Conservation (phyloP, 2,888 invertebrate genomes). For the Meloe dianella region DNA sequence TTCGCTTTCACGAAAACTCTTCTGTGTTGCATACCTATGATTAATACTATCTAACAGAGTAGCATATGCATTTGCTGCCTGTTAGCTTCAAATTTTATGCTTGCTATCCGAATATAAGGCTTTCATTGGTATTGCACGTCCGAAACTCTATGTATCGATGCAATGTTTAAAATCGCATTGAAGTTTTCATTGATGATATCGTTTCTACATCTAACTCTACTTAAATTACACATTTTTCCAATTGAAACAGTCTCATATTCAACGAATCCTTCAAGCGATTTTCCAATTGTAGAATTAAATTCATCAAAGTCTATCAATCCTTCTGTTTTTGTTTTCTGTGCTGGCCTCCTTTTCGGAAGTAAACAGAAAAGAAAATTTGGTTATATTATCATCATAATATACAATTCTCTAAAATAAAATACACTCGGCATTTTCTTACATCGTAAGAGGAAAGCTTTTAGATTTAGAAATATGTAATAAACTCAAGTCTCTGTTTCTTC, state of each 20-base stretch:
- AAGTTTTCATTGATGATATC: not conserved
- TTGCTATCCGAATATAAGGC: not conserved
- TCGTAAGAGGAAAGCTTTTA: not conserved
- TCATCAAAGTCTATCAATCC: not conserved
- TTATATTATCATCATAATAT: not conserved
- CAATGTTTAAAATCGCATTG: not conserved
- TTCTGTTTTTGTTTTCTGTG: not conserved
- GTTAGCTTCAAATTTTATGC: too few species aligned
- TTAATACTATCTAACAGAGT: too few species aligned
- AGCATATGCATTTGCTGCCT: too few species aligned
- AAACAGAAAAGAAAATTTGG: not conserved
- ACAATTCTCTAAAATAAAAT: not conserved
- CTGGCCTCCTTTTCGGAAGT: not conserved
- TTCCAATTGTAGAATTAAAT: not conserved
- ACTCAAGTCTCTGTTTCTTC: not conserved
- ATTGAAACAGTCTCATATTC: not conserved
- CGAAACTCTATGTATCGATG: not conserved
- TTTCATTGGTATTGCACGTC: not conserved
- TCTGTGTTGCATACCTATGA: too few species aligned
- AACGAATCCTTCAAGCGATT: not conserved
- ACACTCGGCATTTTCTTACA: not conserved
- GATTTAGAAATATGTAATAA: slow-evolving; percentile 3
- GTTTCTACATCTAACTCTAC: not conserved
- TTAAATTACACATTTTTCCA: not conserved
- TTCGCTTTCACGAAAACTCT: too few species aligned